Conservation (phyloP, 1,140 invertebrate species). For the Hermetia illucens region DNA sequence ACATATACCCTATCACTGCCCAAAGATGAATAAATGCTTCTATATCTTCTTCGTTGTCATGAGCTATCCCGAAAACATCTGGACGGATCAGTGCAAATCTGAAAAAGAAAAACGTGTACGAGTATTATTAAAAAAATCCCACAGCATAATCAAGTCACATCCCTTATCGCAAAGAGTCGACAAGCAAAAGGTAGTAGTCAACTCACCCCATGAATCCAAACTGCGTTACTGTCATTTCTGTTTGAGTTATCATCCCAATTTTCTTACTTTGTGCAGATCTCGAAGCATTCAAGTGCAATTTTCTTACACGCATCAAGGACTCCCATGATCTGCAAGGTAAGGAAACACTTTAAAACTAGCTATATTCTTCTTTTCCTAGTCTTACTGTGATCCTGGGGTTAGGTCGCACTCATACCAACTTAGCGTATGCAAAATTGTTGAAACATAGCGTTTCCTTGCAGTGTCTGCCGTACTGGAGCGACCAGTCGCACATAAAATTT, state of each 20-base stretch:
- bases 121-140: neutral
- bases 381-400: slow-evolving; percentile 36
- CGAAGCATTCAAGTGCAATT: slow-evolving; percentile 41
- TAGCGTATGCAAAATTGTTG: slow-evolving; percentile 47
- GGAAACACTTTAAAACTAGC: neutral
- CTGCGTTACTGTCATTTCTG: slow-evolving; percentile 63
- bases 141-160: neutral
- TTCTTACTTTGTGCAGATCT: slow-evolving; percentile 26
- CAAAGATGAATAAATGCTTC: slow-evolving; percentile 64
- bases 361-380: neutral
- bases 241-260: slow-evolving; percentile 43
- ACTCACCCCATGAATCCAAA: slow-evolving; percentile 62
- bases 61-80: slow-evolving; percentile 41
- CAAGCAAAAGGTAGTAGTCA: too few relatives aligned
- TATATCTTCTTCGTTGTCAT: slow-evolving; percentile 36
- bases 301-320: slow-evolving; percentile 45
- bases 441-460: slow-evolving; percentile 56
- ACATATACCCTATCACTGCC: slow-evolving; percentile 55
- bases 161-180: neutral
- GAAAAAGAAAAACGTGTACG: neutral
- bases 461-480: slow-evolving; percentile 40
- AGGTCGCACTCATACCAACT: slow-evolving; percentile 55
- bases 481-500: slow-evolving; percentile 41
- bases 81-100: slow-evolving; percentile 43
- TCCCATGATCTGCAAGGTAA: slow-evolving; percentile 34